Base-by-base conservation (phyloP, 2,888 invertebrate genomes). In the Pollenia amentaria region DNA sequence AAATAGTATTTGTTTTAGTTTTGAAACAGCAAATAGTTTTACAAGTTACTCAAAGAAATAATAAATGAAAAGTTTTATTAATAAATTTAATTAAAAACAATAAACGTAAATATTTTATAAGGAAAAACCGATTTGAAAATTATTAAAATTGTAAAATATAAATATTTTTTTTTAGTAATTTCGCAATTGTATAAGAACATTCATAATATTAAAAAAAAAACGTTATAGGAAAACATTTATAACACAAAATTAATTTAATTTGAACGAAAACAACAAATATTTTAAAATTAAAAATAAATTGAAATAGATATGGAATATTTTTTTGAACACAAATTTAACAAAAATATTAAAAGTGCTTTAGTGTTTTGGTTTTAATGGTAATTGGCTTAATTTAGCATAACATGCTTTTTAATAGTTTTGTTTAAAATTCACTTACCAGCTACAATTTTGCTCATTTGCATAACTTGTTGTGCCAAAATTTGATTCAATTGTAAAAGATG, bases 401-500 rank as follows among this genome's bases (percentile, higher is more conserved):
- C 84, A 85, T 82, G 82, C 82, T 73, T 82, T 70, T 65, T 69
- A 65, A 72, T 60, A 69, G 69, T 82, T 75, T 82, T 80, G 48
- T 60, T 72, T 80, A 65, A 85, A 69, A 60, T 85, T 57, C 60
- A 94, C 95, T 95, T 95, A 98, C 98, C 98, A 94, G 98, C 98
- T 90, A 98, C 98, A 92, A 97, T 97, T 95, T 98, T 97, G 94
- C 98, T 98, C 95, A 97, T 97, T 94, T 97, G 97, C 95, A 98
- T 98, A 90, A 98, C 98, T 94, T 97, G 97, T 93, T 97, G 97
- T 86, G 98, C 98, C 90, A 98, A 94, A 90, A 98, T 97, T 94
- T 98, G 98, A 94, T 97, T 97, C 90, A 98, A 95, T 92, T 97
- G 97, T 87, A 98, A 95, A 90, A 98, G 94, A 93, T 98, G 97